Percentiles rank a stretch among this genome's conserved stretches.
These are phyloP conservation scores for Auanema freiburgensis DNA, from an alignment of 2,888 invertebrate species.

Conservation along the genomic window DNA sequence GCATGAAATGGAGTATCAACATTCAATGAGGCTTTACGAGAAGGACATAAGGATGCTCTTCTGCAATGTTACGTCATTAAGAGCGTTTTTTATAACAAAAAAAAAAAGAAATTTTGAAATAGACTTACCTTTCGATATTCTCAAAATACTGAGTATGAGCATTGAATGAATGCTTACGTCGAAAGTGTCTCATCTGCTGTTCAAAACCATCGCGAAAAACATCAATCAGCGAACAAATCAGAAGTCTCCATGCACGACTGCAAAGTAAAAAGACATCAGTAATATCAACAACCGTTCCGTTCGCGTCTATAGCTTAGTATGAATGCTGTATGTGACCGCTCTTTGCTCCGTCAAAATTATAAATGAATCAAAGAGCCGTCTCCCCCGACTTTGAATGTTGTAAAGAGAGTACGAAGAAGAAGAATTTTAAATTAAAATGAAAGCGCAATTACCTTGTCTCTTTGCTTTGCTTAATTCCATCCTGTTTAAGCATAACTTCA, in stretches of 20 bases:
- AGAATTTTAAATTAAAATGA: too few species aligned
- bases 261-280: constrained; percentile 10
- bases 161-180: constrained; percentile 48
- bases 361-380: too few species aligned
- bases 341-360: background rate
- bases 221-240: constrained; percentile 56
- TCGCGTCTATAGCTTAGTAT: background rate
- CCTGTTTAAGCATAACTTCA: constrained; percentile 56
- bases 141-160: constrained; percentile 47
- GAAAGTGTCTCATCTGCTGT: constrained; percentile 33
- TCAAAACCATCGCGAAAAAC: constrained; percentile 56
- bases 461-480: constrained; percentile 58
- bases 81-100: background rate
- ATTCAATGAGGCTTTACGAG: constrained; percentile 36
- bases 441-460: constrained; percentile 44
- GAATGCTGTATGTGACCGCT: background rate
- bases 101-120: too few species aligned
- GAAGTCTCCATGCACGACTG: constrained; percentile 54
- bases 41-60: constrained; percentile 35
- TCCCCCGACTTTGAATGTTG: too few species aligned
- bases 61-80: constrained; percentile 21
- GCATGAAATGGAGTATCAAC: constrained; percentile 21
- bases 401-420: too few species aligned
- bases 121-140: constrained; percentile 31
- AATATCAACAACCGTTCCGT: too few species aligned